Evolutionary conservation across 2,888 invertebrate species (phyloP), one percentile per base, ranked within the genome.

Genomic region (Melieria picta): DNA sequence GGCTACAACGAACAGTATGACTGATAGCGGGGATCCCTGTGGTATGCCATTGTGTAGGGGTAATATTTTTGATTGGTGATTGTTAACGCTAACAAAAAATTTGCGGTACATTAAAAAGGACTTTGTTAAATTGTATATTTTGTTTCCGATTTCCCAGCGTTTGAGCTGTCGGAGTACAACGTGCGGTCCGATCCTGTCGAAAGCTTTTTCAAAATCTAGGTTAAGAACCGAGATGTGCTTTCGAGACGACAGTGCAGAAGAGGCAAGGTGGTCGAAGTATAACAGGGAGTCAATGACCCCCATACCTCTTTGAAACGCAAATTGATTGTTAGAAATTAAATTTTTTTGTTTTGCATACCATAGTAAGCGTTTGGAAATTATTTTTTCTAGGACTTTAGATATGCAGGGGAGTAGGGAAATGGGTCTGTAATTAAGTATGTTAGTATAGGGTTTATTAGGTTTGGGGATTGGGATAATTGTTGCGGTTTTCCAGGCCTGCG

Each of bases 351-450:
- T 5, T 10, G 60, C 4, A 30, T 60, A 60, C 43, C 60, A 60
- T 4, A 60, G 9, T 60, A 60, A 9, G 42, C 60, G 30, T 16
- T 5, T 45, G 16, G 43, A 11, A 30, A 60, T 7, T 43, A 30
- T 42, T 60, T 60, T 60, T 60, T 42, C 42, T 11, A 60, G 42
- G 4, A 60, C 60, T 30, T 60, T 43, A 4, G 42, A 60, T 30
- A 60, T 30, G 42, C 60, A 60, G 16, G 60, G 42, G 3, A 60
- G 42, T n/a, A 60, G 43, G 42, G 42, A 60, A 7, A 43, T 60
- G 16, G 60, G 11, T 60, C 43, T 60, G 42, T 30, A 60, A 16
- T 42, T 57, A 13, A 4, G 5, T 5, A 57, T 57, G 1, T 7
- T 9, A 4, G 57, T n/a, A 13, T 4, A 6, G 10, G 11, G 9